These are phyloP conservation scores for Bos javanicus DNA, from an alignment of 2,113 vertebrate genomes.

Conservation along the genomic window DNA sequence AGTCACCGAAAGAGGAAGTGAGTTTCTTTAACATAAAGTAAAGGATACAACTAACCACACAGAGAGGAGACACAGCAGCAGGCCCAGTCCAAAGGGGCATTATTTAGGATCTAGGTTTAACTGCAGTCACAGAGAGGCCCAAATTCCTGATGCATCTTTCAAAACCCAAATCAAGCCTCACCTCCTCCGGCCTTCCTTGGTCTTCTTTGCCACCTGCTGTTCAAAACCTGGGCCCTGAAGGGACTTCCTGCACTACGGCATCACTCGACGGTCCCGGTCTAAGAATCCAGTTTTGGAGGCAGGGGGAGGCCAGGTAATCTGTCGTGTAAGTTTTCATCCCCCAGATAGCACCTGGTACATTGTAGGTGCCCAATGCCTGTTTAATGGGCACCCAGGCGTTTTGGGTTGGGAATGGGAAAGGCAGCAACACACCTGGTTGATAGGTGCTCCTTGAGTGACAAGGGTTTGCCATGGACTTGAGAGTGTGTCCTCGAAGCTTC, in stretches of 20 bases:
- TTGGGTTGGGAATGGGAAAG: neutral
- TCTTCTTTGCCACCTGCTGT: neutral
- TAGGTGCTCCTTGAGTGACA: neutral
- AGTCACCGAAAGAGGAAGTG: neutral
- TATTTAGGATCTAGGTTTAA: neutral
- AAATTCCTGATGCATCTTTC: neutral
- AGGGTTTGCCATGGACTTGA: neutral
- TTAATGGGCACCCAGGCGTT: too few relatives aligned
- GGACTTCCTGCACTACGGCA: fast-evolving
- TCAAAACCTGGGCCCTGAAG: neutral
- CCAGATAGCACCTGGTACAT: neutral
- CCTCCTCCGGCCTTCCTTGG: neutral
- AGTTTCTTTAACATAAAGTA: neutral
- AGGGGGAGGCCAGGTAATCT: neutral
- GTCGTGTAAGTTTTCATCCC: neutral
- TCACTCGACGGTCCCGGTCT: neutral
- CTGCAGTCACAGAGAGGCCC: neutral
- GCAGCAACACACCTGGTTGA: neutral
- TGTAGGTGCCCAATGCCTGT: neutral
- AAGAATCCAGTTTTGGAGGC: neutral
- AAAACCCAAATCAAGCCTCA: neutral
- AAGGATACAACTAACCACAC: neutral
- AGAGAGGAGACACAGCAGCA: neutral
- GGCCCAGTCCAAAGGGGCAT: neutral
- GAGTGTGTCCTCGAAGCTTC: neutral